Evolutionary conservation across 2,113 vertebrate species (phyloP).

Genomic region (Macaca nemestrina): DNA sequence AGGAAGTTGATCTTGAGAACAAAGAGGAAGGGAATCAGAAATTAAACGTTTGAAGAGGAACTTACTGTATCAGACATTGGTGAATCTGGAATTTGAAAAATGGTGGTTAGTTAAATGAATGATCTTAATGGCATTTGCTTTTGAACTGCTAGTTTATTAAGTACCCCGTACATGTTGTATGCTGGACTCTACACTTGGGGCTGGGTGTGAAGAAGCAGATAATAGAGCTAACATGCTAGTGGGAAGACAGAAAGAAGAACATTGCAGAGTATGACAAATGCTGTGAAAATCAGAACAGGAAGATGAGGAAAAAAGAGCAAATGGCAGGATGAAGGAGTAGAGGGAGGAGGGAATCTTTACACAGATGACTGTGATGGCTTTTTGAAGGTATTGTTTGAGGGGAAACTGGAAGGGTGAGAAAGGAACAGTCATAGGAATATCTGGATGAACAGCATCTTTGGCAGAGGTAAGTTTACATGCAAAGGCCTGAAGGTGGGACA

Average conservation of each 20-base stretch:
- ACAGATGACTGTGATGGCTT: not conserved
- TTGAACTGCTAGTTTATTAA: not conserved
- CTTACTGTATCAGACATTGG: no score
- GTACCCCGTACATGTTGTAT: not conserved
- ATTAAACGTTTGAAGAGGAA: no score
- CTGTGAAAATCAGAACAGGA: not conserved
- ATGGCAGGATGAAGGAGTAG: no score
- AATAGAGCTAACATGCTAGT: not conserved
- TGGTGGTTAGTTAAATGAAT: not conserved
- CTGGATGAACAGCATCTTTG: not conserved
- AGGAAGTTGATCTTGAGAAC: no score
- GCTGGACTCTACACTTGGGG: not conserved
- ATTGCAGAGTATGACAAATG: not conserved
- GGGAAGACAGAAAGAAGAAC: not conserved
- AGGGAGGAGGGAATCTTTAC: no score
- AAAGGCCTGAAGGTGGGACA: not conserved
- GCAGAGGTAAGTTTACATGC: not conserved
- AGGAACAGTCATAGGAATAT: accelerated
- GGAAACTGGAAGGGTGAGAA: not conserved
- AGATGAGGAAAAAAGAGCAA: not conserved
- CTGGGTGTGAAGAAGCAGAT: not conserved
- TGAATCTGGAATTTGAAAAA: not conserved
- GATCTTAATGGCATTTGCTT: not conserved
- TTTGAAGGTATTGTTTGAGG: accelerated
- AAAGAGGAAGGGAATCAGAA: no score